Percentiles rank a stretch among this genome's conserved stretches.
phyloP scores from a whole-genome alignment of 2,888 invertebrate species.

The Eilema depressum region DNA sequence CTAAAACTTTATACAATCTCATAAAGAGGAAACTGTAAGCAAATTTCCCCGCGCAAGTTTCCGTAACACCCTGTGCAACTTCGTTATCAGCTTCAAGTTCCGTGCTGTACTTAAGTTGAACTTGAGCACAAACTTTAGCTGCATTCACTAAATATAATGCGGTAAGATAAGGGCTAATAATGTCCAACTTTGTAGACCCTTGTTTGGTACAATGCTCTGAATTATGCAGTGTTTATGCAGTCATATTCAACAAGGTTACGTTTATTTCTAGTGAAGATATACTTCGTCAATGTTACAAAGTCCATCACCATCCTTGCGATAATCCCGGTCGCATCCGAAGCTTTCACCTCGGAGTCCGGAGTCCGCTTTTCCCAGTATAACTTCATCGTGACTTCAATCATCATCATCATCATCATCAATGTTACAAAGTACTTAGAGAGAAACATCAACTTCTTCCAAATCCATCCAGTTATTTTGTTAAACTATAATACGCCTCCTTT shows the following conservation, averaged over 20 bases:
- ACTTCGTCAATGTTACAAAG: too few relatives aligned
- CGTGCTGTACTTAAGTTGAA: conserved; percentile 38
- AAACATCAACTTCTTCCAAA: not conserved
- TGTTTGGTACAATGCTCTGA: not conserved
- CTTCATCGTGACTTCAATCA: too few relatives aligned
- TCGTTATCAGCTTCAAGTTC: conserved; percentile 40
- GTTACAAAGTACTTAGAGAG: too few relatives aligned
- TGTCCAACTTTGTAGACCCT: conserved; percentile 2
- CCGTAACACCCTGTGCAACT: conserved; percentile 36
- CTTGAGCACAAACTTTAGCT: conserved; percentile 37
- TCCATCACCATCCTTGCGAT: too few relatives aligned
- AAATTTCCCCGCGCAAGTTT: conserved; percentile 14
- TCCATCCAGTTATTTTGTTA: not conserved
- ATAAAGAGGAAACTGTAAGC: not conserved
- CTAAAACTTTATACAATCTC: not conserved
- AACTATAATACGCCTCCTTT: too few relatives aligned
- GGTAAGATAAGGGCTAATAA: conserved; percentile 39
- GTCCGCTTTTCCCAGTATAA: too few relatives aligned
- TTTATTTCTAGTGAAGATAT: not conserved
- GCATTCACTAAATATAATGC: conserved; percentile 48
- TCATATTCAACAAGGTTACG: not conserved
- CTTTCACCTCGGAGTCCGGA: too few relatives aligned
- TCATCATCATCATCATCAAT: too few relatives aligned
- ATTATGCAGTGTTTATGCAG: not conserved
- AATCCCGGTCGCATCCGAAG: too few relatives aligned